These are phyloP conservation scores for Hippocampus comes DNA, from an alignment of 2,113 vertebrate genomes.

Conservation along the genomic window DNA sequence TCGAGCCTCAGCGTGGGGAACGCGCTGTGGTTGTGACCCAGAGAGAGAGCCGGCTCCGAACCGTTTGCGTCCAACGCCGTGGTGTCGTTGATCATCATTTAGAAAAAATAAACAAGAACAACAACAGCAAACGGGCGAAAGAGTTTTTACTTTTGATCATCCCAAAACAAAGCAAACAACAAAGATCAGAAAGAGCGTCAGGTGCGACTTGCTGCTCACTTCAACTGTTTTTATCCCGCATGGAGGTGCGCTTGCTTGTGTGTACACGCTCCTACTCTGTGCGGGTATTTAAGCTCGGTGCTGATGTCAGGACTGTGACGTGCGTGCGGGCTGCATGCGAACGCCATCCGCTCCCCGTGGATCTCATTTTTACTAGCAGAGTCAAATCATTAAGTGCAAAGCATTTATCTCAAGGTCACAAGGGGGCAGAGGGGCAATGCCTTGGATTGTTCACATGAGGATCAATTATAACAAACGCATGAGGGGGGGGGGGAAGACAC, in stretches of 20 bases:
- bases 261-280: slow-evolving; percentile 15
- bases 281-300: slow-evolving; percentile 50
- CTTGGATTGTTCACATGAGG: not conserved
- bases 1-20: slow-evolving; percentile 63
- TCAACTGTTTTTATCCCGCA: slow-evolving; percentile 2
- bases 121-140: not conserved
- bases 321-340: slow-evolving; percentile 2
- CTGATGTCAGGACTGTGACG: slow-evolving; percentile 65
- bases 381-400: slow-evolving; percentile 5
- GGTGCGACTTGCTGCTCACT: not conserved
- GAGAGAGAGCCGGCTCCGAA: slow-evolving; percentile 43
- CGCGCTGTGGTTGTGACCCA: slow-evolving; percentile 41
- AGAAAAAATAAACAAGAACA: not conserved
- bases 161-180: not conserved
- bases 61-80: slow-evolving; percentile 46
- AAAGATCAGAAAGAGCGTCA: not conserved
- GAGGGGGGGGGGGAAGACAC: not conserved
- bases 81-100: slow-evolving; percentile 58
- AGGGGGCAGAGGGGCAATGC: not conserved
- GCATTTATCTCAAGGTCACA: not conserved
- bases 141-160: not conserved
- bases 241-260: slow-evolving; percentile 25
- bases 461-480: not conserved
- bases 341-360: slow-evolving; percentile 4
- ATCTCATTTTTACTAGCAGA: slow-evolving; percentile 11